These are phyloP conservation scores for Stegophylla sp. DNA, from an alignment of 2,888 invertebrate genomes.

Conservation along the genomic window DNA sequence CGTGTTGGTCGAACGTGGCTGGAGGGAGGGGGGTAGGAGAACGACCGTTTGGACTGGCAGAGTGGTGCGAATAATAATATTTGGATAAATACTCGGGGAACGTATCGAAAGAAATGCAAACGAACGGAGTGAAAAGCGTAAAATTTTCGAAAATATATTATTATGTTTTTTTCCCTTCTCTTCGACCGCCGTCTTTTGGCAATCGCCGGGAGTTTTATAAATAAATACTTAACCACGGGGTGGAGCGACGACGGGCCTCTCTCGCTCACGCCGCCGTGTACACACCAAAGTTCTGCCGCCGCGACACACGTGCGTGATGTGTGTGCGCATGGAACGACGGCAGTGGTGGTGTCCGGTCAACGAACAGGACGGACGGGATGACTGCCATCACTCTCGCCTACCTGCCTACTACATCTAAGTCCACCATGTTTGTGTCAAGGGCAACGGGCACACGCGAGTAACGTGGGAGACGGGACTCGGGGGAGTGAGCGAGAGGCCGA, in stretches of 20 bases:
- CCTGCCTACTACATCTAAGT: conserved; percentile 4
- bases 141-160: conserved; percentile 41
- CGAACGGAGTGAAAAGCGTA: neutral
- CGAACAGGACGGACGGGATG: conserved; percentile 12
- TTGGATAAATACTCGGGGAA: too few species aligned
- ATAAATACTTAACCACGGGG: conserved; percentile 41
- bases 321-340: neutral
- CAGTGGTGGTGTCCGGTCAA: conserved; percentile 21
- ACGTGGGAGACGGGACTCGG: neutral
- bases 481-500: too few species aligned
- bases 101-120: neutral
- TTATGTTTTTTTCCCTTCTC: neutral
- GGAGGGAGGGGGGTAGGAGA: neutral
- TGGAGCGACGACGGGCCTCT: conserved; percentile 24
- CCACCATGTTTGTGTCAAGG: conserved; percentile 50
- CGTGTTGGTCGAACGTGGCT: neutral
- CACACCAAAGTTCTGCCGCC: conserved; percentile 20
- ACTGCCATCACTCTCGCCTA: neutral
- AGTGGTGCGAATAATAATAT: neutral
- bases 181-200: conserved; percentile 40
- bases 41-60: neutral
- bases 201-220: conserved; percentile 45
- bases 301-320: conserved; percentile 20
- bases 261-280: neutral
- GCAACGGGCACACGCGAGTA: conserved; percentile 2